Base-by-base conservation (phyloP, 2,888 invertebrate species). In the Polyploca ridens region DNA sequence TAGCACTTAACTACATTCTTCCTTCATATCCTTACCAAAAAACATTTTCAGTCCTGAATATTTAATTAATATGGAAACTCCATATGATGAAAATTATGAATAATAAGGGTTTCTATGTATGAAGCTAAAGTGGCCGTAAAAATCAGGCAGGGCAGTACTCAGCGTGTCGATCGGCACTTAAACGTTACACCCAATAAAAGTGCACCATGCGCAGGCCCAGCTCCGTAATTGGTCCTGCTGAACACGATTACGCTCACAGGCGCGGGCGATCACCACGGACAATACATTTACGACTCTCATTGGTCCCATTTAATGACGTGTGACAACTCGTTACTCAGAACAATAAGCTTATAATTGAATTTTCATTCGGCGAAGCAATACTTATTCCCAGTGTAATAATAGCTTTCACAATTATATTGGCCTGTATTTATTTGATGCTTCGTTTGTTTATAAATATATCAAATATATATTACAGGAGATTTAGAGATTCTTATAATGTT, bases 131-230 rank as follows among this genome's bases (percentile, higher is more conserved):
- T 87, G 87, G 87, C 87, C 84, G 89, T 93, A 88, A 92, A 90
- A 90, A 90, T 87, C 85, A 83, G 85, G 86, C 87, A 85, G 86
- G 84, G 78, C 82, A 82, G 83, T 85, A 77, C 81, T 83, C 83
- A 76, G 85, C 90, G 91, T 91, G 91, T 89, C 90, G 89, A 89
- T 86, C 87, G 88, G 89, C 93, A 94, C 92, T 93, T 93, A 93
- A 93, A 92, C 90, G 87, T 90, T 92, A 87, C 92, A 92, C 91
- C 93, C 93, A 94, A 93, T 93, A 93, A 93, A 93, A 89, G 89
- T 89, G 86, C 90, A 86, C 85, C 89, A 86, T 87, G 84, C 84
- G 69, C 80, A 80, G 86, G 83, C 80, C 82, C 82, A 83, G 84
- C 82, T 77, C 85, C 84, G 92, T 93, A 93, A 93, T 94, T 94